Conservation (phyloP, 2,797 vertebrate species). For the Lepilemur septentrionalis region DNA sequence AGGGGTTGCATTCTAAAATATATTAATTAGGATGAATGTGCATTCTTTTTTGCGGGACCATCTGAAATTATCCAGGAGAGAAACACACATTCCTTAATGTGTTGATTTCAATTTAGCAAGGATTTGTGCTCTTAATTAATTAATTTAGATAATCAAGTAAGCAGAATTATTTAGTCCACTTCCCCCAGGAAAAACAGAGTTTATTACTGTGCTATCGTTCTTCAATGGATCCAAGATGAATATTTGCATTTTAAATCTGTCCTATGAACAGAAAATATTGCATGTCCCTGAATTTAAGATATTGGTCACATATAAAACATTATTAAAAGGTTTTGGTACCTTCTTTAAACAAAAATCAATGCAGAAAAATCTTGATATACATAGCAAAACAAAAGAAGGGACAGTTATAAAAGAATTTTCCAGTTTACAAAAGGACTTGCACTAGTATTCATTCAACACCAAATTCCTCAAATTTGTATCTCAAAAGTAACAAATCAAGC, state of each 20-base stretch:
- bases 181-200: conserved; percentile 7
- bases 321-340: background rate
- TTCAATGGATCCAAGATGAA: background rate
- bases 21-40: background rate
- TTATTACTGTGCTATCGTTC: background rate
- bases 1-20: background rate
- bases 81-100: conserved; percentile 15
- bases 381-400: background rate
- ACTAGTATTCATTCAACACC: background rate
- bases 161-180: background rate
- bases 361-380: background rate
- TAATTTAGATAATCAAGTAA: conserved; percentile 62
- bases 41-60: conserved; percentile 22
- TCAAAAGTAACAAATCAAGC: conserved; percentile 24
- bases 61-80: background rate
- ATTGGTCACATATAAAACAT: background rate
- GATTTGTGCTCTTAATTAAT: conserved; percentile 62
- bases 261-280: background rate
- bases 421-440: background rate
- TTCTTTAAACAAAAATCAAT: background rate
- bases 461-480: background rate
- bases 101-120: conserved; percentile 46
- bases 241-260: conserved; percentile 10
- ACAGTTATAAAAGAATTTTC: background rate
- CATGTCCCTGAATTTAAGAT: conserved; percentile 1